Conservation (phyloP, 2,888 invertebrate genomes). For the Neoaliturus tenellus region DNA sequence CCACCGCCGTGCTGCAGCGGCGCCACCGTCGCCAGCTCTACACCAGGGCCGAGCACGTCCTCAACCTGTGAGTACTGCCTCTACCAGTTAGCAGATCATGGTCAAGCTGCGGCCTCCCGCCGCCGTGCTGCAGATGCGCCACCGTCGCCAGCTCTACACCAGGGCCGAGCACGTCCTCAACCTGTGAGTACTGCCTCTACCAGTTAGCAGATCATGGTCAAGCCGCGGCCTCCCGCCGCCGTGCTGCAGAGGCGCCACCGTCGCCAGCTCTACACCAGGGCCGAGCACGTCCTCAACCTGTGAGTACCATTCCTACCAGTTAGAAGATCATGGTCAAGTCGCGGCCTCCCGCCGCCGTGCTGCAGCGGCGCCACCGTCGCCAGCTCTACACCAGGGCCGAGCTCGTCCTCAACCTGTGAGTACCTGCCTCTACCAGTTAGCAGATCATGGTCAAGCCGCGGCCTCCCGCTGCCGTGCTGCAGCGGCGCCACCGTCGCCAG, state of each 20-base stretch:
- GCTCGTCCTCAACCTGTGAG: constrained; percentile 61
- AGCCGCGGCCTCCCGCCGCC: constrained; percentile 4
- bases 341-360: constrained; percentile 6
- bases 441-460: background rate
- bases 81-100: constrained; percentile 37
- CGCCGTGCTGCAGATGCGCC: constrained; percentile 22
- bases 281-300: constrained; percentile 62
- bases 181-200: too few relatives aligned
- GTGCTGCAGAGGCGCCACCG: constrained; percentile 54
- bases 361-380: constrained; percentile 57
- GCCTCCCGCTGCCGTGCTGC: constrained; percentile 5
- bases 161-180: constrained; percentile 62
- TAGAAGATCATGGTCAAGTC: constrained; percentile 20
- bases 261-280: constrained; percentile 60
- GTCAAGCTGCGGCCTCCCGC: constrained; percentile 10
- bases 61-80: too few relatives aligned
- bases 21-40: constrained; percentile 60
- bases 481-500: constrained; percentile 56
- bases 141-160: constrained; percentile 60
- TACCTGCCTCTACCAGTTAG: background rate
- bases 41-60: constrained; percentile 60
- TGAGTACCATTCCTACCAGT: too few relatives aligned
- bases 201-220: constrained; percentile 33
- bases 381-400: constrained; percentile 61
- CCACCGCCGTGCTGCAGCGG: constrained; percentile 15